Evolutionary conservation across 2,797 vertebrate genomes (phyloP), one percentile per base, ranked within the genome.

Genomic region (Falco naumanni): DNA sequence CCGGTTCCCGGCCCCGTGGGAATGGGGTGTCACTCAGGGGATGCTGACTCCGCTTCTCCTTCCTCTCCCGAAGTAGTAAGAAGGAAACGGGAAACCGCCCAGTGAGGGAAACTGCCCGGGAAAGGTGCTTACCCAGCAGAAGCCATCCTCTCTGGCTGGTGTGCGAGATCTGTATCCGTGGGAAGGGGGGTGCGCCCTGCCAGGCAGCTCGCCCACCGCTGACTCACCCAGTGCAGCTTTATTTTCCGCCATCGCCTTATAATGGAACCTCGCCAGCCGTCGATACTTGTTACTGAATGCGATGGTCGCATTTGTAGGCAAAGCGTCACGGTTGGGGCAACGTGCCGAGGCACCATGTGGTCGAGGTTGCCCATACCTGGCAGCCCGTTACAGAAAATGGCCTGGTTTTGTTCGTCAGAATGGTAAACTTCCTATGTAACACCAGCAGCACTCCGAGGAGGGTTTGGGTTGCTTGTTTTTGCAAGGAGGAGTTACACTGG

Each of bases 261-360:
- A 29, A 5, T 0, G 34, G 26, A 43, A 6, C 48, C 37, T 57
- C 8, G 1, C 34, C 31, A 21, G 48, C 9, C 68, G 0, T 21
- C 4, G 24, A 5, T 66, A 26, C 14, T 33, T 16, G 70, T 7
- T 47, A 10, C 3, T 5, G 64, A 48, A 14, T 0, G 0, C 26
- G 8, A 1, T 5, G 6, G 24, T 45, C 24, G 9, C 10, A 48
- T 60, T 28, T 6, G 50, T 9, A 43, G 60, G 79, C 29, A n/a
- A 51, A 91, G n/a, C 34, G 3, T 12, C 16, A 3, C 31, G 6
- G 34, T 5, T 45, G 0, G 3, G 11, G 82, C 2, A 1, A 20
- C 5, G 9, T 5, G 13, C 51, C 16, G 7, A 25, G 72, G 20
- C 54, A 9, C 2, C 0, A 33, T 11, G 3, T 0, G 0, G 56